phyloP scores from a whole-genome alignment of 2,113 vertebrate genomes.

The Podocnemis expansa region DNA sequence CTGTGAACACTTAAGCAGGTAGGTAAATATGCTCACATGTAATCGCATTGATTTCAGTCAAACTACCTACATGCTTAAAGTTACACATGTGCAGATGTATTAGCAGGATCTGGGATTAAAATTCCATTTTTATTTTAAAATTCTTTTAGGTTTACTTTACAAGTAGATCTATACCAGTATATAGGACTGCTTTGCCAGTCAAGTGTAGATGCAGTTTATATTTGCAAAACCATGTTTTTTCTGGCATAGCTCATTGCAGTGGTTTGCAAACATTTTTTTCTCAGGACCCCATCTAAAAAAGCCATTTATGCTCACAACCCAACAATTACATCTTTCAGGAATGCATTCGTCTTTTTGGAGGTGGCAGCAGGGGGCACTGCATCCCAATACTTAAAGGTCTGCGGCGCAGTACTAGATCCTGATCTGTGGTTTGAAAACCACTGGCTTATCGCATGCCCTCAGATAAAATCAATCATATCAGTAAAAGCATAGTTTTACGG shows the following conservation, averaged over 20 bases:
- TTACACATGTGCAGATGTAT: not conserved
- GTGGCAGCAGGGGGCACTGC: too few relatives aligned
- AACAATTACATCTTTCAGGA: too few relatives aligned
- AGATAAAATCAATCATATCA: not conserved
- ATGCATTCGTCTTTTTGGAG: too few relatives aligned
- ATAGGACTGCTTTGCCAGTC: not conserved
- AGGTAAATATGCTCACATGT: not conserved
- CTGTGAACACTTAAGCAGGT: not conserved
- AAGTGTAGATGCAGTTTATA: not conserved
- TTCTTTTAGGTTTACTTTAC: not conserved
- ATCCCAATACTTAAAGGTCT: too few relatives aligned
- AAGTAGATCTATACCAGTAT: not conserved
- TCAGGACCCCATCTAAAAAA: too few relatives aligned
- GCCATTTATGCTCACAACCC: too few relatives aligned
- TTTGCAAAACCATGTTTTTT: not conserved
- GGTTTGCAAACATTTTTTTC: too few relatives aligned
- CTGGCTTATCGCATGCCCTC: too few relatives aligned
- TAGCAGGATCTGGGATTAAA: not conserved
- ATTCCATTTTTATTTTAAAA: not conserved
- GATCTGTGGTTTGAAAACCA: too few relatives aligned
- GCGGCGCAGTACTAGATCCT: too few relatives aligned
- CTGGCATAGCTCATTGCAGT: not conserved
- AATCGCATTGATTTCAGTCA: not conserved
- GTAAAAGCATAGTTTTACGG: not conserved
- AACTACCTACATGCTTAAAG: not conserved